Evolutionary conservation across 2,888 invertebrate genomes (phyloP), one percentile per base, ranked within the genome.

Genomic region (Ypsolopha scabrella): DNA sequence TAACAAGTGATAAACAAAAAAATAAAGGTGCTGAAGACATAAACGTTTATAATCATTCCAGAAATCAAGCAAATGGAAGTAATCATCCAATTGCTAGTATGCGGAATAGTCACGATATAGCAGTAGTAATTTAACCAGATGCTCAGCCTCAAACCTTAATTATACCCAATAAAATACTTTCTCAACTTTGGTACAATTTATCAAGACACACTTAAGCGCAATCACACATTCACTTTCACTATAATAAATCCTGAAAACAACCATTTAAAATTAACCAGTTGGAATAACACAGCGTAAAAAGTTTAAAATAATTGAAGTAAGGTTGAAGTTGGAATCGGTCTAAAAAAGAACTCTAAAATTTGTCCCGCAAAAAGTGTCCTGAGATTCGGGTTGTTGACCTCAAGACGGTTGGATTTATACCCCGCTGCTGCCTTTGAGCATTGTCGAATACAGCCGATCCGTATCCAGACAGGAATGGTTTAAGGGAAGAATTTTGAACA

Each of bases 261-360:
- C 51, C 53, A 48, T 71, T 68, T 67, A 67, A 62, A 62, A 62
- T 63, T 61, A 67, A 64, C 59, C 60, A 62, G 58, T 59, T 64
- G 65, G 60, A 70, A 65, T 68, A 69, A 66, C 63, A 63, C 59
- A 49, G 62, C 51, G 72, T 72, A 81, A 83, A 82, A 81, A 82
- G 72, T 79, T 70, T 66, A 71, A 78, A 83, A 81, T 83, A 81
- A 83, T 83, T 82, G 81, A 72, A 71, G 73, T 67, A 71, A 43
- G 36, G 51, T 36, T 43, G 53, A 48, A 47, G 63, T 60, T 64
- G 55, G 54, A 58, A 47, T 47, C 36, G 47, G 58, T 61, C 67
- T 65, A 71, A 74, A 75, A 74, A 75, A 74, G 73, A 77, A 69
- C 67, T 71, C 73, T 76, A 79, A 80, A 75, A 76, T 69, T 67